Conservation (phyloP, 64 coral and sea anemone species). For the Actinia equina region DNA sequence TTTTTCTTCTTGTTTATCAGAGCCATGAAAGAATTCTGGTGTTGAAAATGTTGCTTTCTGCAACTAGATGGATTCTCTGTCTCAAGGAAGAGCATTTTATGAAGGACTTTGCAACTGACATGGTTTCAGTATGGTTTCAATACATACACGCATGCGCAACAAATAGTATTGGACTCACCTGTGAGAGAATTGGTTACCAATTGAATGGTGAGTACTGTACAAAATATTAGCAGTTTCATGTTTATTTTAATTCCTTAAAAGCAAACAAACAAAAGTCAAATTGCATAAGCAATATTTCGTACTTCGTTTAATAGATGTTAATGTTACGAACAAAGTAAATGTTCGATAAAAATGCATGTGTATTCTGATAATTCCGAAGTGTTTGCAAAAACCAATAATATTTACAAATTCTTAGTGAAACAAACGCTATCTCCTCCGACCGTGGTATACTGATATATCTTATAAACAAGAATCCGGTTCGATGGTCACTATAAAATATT, state of each 20-base stretch:
- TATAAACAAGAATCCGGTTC: not conserved
- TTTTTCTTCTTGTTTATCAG: no score
- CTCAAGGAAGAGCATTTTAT: not conserved
- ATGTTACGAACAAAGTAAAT: no score
- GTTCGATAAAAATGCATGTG: no score
- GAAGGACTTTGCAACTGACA: not conserved
- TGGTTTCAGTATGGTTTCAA: not conserved
- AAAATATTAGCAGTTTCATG: conserved; percentile 4
- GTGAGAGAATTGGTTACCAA: not conserved
- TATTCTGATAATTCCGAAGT: no score
- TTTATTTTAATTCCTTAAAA: not conserved
- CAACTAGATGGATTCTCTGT: not conserved
- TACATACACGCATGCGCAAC: not conserved
- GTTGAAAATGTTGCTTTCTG: not conserved
- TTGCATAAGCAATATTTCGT: not conserved
- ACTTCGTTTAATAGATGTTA: not conserved
- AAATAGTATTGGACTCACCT: not conserved
- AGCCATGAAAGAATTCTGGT: no score
- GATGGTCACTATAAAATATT: not conserved
- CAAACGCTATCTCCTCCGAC: not conserved
- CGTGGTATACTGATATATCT: not conserved
- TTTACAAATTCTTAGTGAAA: no score
- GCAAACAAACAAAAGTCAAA: not conserved
- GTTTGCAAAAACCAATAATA: not conserved
- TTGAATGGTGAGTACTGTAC: conserved; percentile 9